Evolutionary conservation across 2,797 vertebrate genomes (phyloP).

Genomic region (Toxotes lorentzi): DNA sequence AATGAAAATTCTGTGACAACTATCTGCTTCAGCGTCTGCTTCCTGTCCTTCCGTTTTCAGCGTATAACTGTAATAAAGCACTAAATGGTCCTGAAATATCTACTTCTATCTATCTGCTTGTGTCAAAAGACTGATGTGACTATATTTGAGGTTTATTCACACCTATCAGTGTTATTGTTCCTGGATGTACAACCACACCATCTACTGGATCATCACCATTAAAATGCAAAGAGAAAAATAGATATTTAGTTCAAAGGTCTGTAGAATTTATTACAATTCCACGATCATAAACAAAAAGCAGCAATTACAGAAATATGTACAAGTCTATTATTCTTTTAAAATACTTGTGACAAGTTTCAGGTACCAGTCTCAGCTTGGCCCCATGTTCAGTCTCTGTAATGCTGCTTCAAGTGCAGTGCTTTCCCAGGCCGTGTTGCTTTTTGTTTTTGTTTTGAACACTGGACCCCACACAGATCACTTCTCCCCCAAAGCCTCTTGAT

Average conservation of each 20-base stretch:
- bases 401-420: slow-evolving; percentile 63
- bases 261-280: slow-evolving; percentile 90
- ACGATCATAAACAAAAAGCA: slow-evolving; percentile 86
- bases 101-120: too few relatives aligned
- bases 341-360: slow-evolving; percentile 75
- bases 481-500: slow-evolving; percentile 1
- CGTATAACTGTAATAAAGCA: background rate
- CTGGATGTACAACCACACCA: slow-evolving; percentile 52
- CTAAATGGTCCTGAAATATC: background rate
- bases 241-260: slow-evolving; percentile 70
- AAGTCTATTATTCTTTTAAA: slow-evolving; percentile 81
- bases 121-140: background rate
- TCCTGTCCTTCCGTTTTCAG: background rate
- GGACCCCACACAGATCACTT: slow-evolving; percentile 18
- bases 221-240: slow-evolving; percentile 14
- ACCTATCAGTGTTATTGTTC: background rate
- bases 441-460: slow-evolving; percentile 9
- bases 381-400: slow-evolving; percentile 65
- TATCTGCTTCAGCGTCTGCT: background rate
- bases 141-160: background rate
- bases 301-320: slow-evolving; percentile 88
- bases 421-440: slow-evolving; percentile 10
- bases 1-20: background rate
- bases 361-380: slow-evolving; percentile 56
- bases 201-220: slow-evolving; percentile 44